Conservation (phyloP, 2,797 vertebrate species). For the Pseudochromis fuscus region DNA sequence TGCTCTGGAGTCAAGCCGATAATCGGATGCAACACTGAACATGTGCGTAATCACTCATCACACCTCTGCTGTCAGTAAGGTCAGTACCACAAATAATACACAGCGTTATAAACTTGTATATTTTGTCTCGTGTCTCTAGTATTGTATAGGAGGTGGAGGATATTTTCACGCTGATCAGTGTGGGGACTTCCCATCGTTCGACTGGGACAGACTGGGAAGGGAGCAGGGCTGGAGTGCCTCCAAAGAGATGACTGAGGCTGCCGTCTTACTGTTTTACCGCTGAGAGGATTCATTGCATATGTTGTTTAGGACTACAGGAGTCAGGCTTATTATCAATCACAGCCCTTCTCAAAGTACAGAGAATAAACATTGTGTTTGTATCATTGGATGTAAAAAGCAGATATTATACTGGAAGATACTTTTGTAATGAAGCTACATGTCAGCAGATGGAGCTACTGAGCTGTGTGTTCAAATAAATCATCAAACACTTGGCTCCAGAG, state of each 20-base stretch:
- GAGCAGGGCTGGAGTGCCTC: constrained; percentile 22
- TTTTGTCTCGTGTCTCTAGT: constrained; percentile 32
- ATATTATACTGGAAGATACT: not conserved
- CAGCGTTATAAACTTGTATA: not conserved
- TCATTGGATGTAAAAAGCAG: not conserved
- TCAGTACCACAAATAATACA: not conserved
- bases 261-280: constrained; percentile 51
- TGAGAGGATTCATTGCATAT: constrained; percentile 1
- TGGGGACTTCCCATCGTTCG: constrained; percentile 50
- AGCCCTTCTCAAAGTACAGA: not conserved
- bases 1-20: constrained; percentile 50
- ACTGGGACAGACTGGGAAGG: constrained; percentile 17
- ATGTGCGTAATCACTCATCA: constrained; percentile 25
- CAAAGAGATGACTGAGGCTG: constrained; percentile 44
- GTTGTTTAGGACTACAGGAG: not conserved
- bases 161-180: not conserved
- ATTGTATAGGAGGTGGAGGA: constrained; percentile 53
- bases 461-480: not conserved
- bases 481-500: not conserved
- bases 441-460: not conserved
- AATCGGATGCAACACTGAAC: constrained; percentile 25
- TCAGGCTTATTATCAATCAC: not conserved
- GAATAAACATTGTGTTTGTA: not conserved
- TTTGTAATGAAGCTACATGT: not conserved
- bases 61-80: not conserved